phyloP scores from a whole-genome alignment of 1,140 invertebrate genomes.

The Apis cerana region DNA sequence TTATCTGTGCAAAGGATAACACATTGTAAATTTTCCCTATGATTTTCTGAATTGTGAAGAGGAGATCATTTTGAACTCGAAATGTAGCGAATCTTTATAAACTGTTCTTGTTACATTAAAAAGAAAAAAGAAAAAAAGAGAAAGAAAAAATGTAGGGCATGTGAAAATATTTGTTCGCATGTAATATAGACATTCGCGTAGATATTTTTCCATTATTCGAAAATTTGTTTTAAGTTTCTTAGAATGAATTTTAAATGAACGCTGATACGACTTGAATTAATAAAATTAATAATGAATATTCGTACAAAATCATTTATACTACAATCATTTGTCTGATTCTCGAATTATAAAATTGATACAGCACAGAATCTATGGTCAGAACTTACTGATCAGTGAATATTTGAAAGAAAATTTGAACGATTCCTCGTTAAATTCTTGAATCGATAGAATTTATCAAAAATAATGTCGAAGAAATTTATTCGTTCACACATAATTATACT shows the following conservation, averaged over 20 bases:
- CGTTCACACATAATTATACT: neutral
- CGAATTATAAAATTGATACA: neutral
- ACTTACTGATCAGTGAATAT: conserved; percentile 41
- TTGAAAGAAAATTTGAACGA: conserved; percentile 21
- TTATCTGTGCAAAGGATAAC: conserved; percentile 55
- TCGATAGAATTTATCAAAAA: conserved; percentile 48
- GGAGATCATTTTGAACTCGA: conserved; percentile 44
- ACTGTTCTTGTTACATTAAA: conserved; percentile 51
- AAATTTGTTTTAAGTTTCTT: conserved; percentile 1
- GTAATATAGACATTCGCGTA: conserved; percentile 12
- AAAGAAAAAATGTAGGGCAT: conserved; percentile 18
- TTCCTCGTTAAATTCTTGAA: conserved; percentile 30
- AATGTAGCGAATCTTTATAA: conserved; percentile 53
- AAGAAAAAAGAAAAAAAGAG: conserved; percentile 23
- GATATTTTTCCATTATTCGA: neutral
- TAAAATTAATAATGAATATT: conserved; percentile 42
- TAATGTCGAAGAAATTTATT: neutral
- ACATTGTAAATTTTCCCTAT: conserved; percentile 39
- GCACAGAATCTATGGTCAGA: conserved; percentile 53
- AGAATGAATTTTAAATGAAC: neutral
- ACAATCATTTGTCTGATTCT: neutral
- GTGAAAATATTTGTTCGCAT: conserved; percentile 16
- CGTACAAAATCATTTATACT: conserved; percentile 28
- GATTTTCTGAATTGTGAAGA: conserved; percentile 18
- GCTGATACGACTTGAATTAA: neutral